Conservation (phyloP, 92 coral and sea anemone species). For the Palythoa heliodiscus region DNA sequence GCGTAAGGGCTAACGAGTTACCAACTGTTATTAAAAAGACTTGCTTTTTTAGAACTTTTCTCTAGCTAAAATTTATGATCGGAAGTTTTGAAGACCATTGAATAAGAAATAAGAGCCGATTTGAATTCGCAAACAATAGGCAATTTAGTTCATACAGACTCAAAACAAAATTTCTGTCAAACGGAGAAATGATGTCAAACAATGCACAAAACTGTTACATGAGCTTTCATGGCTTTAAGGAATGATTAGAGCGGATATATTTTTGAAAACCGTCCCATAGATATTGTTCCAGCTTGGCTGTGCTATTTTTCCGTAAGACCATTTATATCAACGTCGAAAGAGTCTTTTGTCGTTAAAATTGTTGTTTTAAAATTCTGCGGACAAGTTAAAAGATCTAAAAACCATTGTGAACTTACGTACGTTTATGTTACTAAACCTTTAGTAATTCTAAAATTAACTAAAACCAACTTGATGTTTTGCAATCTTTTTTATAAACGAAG, state of each 20-base stretch:
- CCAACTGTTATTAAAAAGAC: neutral
- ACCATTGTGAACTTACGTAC: no score
- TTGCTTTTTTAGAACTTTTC: neutral
- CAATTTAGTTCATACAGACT: conserved; percentile 37
- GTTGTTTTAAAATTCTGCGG: neutral
- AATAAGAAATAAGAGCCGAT: conserved; percentile 40
- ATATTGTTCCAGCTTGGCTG: neutral
- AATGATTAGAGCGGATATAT: neutral
- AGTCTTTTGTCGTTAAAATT: neutral
- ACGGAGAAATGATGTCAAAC: conserved; percentile 31
- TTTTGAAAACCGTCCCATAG: neutral
- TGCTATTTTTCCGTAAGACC: neutral
- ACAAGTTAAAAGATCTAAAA: no score
- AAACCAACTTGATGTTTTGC: no score
- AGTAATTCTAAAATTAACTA: no score
- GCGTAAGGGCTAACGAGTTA: neutral
- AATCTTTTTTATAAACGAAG: no score
- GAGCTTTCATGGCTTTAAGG: neutral
- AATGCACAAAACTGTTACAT: conserved; percentile 25
- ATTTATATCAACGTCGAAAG: neutral
- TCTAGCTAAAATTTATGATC: conserved; percentile 35
- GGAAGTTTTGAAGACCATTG: conserved; percentile 43
- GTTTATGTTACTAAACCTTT: no score
- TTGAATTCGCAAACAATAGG: conserved; percentile 37
- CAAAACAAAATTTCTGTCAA: conserved; percentile 28